Evolutionary conservation across 2,113 vertebrate species (phyloP).

Genomic region (Labeo catla): DNA sequence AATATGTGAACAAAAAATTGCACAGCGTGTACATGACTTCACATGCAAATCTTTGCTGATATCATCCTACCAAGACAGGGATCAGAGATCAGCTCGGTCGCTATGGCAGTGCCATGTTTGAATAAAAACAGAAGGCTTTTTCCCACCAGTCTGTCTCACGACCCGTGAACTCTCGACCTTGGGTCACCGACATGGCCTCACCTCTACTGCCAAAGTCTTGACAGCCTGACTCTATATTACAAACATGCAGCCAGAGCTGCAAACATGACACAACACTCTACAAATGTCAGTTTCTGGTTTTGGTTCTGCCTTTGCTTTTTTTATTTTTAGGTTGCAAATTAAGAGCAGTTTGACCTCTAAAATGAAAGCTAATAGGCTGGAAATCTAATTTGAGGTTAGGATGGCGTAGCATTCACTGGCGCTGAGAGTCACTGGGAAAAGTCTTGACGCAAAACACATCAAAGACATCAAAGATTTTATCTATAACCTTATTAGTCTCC

Average conservation of each 20-base stretch:
- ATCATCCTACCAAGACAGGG: slow-evolving; percentile 7
- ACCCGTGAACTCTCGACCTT: slow-evolving; percentile 52
- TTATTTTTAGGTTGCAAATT: not conserved
- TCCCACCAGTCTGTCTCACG: slow-evolving; percentile 49
- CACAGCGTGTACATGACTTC: not conserved
- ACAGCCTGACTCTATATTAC: slow-evolving; percentile 26
- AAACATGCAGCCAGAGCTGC: slow-evolving; percentile 42
- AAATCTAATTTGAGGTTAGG: slow-evolving; percentile 31
- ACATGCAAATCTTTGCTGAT: slow-evolving; percentile 28
- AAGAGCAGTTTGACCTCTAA: slow-evolving; percentile 13
- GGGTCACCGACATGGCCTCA: slow-evolving; percentile 50
- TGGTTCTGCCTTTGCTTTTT: not conserved
- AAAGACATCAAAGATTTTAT: slow-evolving; percentile 9
- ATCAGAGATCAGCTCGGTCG: slow-evolving; percentile 41
- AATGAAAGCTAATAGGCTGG: slow-evolving; percentile 10
- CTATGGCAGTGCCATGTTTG: slow-evolving; percentile 51
- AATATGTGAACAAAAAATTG: not conserved
- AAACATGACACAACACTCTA: slow-evolving; percentile 11
- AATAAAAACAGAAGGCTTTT: slow-evolving; percentile 60
- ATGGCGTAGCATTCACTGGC: not conserved
- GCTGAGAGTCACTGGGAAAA: not conserved
- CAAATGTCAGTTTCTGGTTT: slow-evolving; percentile 4
- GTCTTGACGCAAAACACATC: no score
- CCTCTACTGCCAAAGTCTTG: slow-evolving; percentile 42
- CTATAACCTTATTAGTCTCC: not conserved